A percentile compares a stretch with the other conserved stretches of the same genome.
Conservation (phyloP, 1,140 invertebrate species). For the Agraylea sexmaculata region DNA sequence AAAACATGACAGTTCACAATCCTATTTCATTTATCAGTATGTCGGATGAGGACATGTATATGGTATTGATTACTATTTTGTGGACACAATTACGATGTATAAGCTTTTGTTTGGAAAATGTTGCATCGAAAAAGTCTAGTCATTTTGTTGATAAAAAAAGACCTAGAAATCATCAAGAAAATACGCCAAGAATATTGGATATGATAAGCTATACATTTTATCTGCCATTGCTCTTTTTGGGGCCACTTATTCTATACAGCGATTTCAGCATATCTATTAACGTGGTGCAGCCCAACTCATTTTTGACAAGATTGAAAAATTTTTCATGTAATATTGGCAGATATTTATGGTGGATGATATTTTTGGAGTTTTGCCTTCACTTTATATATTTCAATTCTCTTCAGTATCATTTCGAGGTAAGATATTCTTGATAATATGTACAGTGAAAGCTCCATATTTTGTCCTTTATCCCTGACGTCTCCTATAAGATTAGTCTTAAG, state of each 20-base stretch:
- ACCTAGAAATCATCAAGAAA: not conserved
- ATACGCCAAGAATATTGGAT: constrained; percentile 23
- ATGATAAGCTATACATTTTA: constrained; percentile 62
- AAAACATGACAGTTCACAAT: constrained; percentile 31
- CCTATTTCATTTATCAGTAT: constrained; percentile 28
- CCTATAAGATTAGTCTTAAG: not conserved
- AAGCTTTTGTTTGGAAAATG: constrained; percentile 32
- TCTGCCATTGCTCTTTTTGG: constrained; percentile 64
- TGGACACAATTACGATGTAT: constrained; percentile 39
- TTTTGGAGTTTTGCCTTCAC: constrained; percentile 62
- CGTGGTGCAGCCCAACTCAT: constrained; percentile 26
- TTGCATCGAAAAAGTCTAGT: constrained; percentile 21
- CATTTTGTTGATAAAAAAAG: constrained; percentile 16
- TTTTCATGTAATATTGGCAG: constrained; percentile 46
- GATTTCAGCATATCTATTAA: constrained; percentile 43
- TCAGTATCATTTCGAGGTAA: constrained; percentile 47
- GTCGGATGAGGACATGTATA: constrained; percentile 34
- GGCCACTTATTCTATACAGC: constrained; percentile 66
- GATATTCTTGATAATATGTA: constrained; percentile 14
- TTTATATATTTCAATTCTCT: constrained; percentile 69
- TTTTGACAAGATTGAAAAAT: constrained; percentile 28
- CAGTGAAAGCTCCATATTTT: no score
- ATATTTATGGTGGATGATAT: constrained; percentile 56
- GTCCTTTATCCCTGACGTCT: constrained; percentile 7
- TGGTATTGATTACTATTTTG: constrained; percentile 31